A percentile compares a stretch with the other conserved stretches of the same genome.
Conservation (phyloP, 1,140 invertebrate genomes). For the Drosophila asahinai region DNA sequence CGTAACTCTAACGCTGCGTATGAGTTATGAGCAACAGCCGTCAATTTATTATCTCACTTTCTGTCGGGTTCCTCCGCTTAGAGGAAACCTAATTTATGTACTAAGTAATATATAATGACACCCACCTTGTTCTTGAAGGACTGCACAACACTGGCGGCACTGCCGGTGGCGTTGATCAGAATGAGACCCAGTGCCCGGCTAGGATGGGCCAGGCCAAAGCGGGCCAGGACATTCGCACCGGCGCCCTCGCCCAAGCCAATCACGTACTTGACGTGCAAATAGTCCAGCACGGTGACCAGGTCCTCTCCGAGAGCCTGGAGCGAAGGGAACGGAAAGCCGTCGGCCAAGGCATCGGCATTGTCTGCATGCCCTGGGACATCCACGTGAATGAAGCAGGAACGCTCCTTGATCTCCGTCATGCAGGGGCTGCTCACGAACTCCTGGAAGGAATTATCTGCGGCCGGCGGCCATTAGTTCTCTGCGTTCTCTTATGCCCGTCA, state of each 20-base stretch:
- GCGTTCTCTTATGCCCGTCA: neutral
- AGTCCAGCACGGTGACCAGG: slow-evolving; percentile 92
- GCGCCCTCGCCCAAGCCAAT: slow-evolving; percentile 95
- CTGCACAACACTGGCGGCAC: slow-evolving; percentile 94
- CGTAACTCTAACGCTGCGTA: neutral
- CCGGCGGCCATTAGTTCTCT: slow-evolving; percentile 23
- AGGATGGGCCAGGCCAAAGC: slow-evolving; percentile 93
- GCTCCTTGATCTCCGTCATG: slow-evolving; percentile 93
- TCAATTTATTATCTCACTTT: neutral
- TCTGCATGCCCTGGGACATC: slow-evolving; percentile 96
- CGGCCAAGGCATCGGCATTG: slow-evolving; percentile 89
- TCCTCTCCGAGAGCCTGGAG: slow-evolving; percentile 94
- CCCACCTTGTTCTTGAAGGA: slow-evolving; percentile 93
- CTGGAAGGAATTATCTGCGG: slow-evolving; percentile 89
- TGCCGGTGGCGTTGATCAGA: slow-evolving; percentile 95
- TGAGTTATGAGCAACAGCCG: neutral
- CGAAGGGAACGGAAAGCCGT: slow-evolving; percentile 91
- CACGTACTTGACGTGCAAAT: slow-evolving; percentile 91
- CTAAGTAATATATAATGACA: slow-evolving; percentile 8
- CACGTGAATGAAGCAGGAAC: slow-evolving; percentile 95
- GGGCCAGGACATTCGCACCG: slow-evolving; percentile 94
- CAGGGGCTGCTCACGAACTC: slow-evolving; percentile 92
- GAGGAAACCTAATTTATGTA: neutral
- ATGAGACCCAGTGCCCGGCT: slow-evolving; percentile 91
- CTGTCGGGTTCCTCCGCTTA: neutral